Evolutionary conservation across 2,797 vertebrate species (phyloP), one percentile per base, ranked within the genome.

Genomic region (Tragopan temminckii): DNA sequence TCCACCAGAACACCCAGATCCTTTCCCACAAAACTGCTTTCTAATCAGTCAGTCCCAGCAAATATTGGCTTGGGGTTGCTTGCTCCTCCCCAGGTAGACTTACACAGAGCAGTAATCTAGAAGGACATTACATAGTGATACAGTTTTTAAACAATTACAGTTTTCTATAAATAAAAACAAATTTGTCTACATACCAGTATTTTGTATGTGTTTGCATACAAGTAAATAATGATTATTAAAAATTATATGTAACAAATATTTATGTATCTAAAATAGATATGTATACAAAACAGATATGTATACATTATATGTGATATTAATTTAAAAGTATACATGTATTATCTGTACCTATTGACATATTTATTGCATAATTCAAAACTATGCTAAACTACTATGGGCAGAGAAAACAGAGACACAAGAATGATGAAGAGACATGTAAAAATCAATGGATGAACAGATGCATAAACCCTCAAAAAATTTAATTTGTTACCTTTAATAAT

Each of bases 371-470:
- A 50, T 36, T 50, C 35, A 48, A 29, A 68, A 68, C 11, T 68
- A 36, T 29, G 25, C 46, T 50, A 36, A 48, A 36, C 33, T 36
- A 36, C 7, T 33, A 48, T 6, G 9, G 33, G 8, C 13, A 29
- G 33, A 68, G 45, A 68, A 50, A 68, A 29, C 35, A 50, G 45
- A 46, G 11, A 48, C n/a, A 4, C 2, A 64, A 72, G 20, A 76
- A 29, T 6, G 27, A 29, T 55, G 36, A 43, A 48, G 5, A n/a
- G 36, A 27, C 11, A 19, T 46, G 3, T 19, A 58, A 85, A 85
- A 68, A n/a, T 42, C 6, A 43, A 10, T 11, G 5, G 27, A 69
- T 58, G 17, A 84, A 78, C 2, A 75, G 40, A 69, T 0, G 0
- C 3, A 48, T 24, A 2, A 80, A 24, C 35, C 67, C 19, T 5